Evolutionary conservation across 2,888 invertebrate genomes (phyloP), one percentile per base, ranked within the genome.

Genomic region (Anaspis maculata): DNA sequence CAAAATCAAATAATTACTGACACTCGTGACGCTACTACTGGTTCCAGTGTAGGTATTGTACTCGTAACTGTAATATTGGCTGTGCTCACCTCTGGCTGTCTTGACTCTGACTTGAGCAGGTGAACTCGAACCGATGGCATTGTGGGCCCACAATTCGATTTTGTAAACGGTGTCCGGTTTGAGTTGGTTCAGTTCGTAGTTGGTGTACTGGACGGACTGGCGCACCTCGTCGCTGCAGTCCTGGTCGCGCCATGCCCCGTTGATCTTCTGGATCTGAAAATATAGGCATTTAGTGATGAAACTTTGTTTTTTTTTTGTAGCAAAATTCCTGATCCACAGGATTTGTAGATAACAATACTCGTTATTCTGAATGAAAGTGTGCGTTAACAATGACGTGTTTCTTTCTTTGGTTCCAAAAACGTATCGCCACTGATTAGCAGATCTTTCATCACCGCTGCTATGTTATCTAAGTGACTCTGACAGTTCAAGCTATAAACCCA

Each of bases 111-210:
- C 74, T 57, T 79, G 75, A 24, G 83, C 82, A 1, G 88, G 81
- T 38, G 76, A 70, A 54, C 91, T 88, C 66, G 71, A 79, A 35
- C 92, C 94, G 42, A 92, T 83, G 13, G 76, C 68, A 64, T 95
- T 95, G 62, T 83, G 84, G 25, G 92, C 94, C 47, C 78, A 72
- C 35, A 94, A 70, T 57, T 88, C 84, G 55, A 90, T 79, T 56
- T 77, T 78, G 70, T 95, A 94, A 46, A 77, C 78, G 3, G 87
- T 84, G 59, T 89, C 84, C 1, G 90, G 78, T 32, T 70, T 69
- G 12, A 95, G 72, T 10, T 73, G 67, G 42, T 72, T 72, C 56
- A 92, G 70, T 66, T 80, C 79, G 50, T 75, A 77, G 41, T 66
- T 72, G 33, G 78, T 77, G 36, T 78, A 76, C 48, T 73, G 71